Evolutionary conservation across 1,140 invertebrate genomes (phyloP).

Genomic region (Brachionus asplanchnoidis): DNA sequence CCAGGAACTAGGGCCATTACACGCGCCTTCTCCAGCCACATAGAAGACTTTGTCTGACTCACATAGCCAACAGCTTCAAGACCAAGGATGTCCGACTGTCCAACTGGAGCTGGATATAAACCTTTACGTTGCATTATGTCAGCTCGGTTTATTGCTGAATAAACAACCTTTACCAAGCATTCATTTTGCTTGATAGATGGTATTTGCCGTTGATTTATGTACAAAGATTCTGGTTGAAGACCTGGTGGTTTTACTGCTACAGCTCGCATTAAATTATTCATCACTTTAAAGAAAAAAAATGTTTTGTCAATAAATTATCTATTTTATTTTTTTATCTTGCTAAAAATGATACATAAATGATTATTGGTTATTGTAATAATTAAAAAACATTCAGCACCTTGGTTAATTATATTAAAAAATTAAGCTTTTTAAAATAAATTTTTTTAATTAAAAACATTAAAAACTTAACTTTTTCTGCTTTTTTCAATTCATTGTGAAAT

Average conservation of each 20-base stretch:
- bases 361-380: too few species aligned
- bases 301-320: too few species aligned
- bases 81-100: constrained; percentile 52
- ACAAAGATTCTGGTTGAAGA: neutral
- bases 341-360: too few species aligned
- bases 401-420: too few species aligned
- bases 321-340: too few species aligned
- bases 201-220: constrained; percentile 42
- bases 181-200: constrained; percentile 47
- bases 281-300: neutral
- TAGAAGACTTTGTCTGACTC: constrained; percentile 44
- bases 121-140: constrained; percentile 55
- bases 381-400: too few species aligned
- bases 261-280: constrained; percentile 38
- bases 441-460: too few species aligned
- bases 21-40: constrained; percentile 49
- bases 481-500: too few species aligned
- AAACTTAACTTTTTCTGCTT: too few species aligned
- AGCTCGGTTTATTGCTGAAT: constrained; percentile 55
- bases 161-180: constrained; percentile 51
- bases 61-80: constrained; percentile 53
- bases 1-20: constrained; percentile 54
- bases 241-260: neutral
- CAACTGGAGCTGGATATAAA: constrained; percentile 50
- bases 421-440: too few species aligned